Percentiles rank a stretch among this genome's conserved stretches.
phyloP scores from a whole-genome alignment of 2,113 vertebrate species.

The Poeciliopsis occidentalis region DNA sequence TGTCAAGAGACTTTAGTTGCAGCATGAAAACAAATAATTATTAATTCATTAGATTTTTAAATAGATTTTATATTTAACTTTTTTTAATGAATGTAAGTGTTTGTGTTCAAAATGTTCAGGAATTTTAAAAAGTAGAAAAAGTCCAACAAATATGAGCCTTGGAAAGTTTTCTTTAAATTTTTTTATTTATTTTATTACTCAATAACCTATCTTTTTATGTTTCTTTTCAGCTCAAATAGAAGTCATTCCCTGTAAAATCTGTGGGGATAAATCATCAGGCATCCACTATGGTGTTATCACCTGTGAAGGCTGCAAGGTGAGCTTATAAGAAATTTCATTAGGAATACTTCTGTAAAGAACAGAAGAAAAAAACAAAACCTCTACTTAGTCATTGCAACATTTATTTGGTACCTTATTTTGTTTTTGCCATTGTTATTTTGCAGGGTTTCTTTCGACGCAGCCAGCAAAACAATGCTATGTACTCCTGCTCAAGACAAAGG shows the following conservation, averaged over 20 bases:
- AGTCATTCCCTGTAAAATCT: slow-evolving; percentile 94
- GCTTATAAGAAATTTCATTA: not conserved
- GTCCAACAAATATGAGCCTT: not conserved
- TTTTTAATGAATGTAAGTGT: not conserved
- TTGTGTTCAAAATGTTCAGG: not conserved
- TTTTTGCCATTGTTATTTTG: not conserved
- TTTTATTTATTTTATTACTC: not conserved
- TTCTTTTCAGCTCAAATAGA: slow-evolving; percentile 88
- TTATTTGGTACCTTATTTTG: not conserved
- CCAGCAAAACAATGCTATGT: slow-evolving; percentile 93
- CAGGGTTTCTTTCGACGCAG: slow-evolving; percentile 92
- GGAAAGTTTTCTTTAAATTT: not conserved
- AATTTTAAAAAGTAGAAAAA: not conserved
- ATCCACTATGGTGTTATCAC: slow-evolving; percentile 95
- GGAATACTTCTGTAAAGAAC: not conserved
- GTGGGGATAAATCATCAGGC: slow-evolving; percentile 92
- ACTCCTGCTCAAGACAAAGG: slow-evolving; percentile 91
- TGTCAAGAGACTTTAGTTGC: not conserved
- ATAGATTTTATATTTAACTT: not conserved
- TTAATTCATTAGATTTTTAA: not conserved
- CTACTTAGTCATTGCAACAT: not conserved
- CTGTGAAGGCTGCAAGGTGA: slow-evolving; percentile 85
- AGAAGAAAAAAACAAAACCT: not conserved
- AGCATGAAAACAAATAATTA: not conserved
- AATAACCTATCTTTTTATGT: not conserved